Evolutionary conservation across 2,888 invertebrate genomes (phyloP), one percentile per base, ranked within the genome.

Genomic region (Ennomos fuscantarius): DNA sequence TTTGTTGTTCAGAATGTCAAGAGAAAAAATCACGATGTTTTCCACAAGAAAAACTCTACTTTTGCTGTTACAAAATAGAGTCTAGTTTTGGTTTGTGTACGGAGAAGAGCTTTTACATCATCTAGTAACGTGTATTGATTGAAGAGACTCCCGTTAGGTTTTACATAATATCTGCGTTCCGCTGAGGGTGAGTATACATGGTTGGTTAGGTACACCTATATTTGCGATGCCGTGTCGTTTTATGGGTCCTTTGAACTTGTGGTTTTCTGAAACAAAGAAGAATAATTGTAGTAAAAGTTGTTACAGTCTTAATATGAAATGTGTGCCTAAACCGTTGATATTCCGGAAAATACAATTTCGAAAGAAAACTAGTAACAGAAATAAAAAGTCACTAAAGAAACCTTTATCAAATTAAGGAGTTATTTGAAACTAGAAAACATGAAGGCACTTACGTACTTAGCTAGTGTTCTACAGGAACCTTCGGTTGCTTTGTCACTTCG

Each of bases 71-170:
- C 8, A 24, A 1, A 31, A 63, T 81, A 88, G 66, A 69, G 85
- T 73, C 61, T 57, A 61, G 62, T 81, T 76, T 87, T 46, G 69
- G 56, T 50, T 37, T 64, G 41, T 48, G 45, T 15, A 48, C 65
- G 51, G 51, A 65, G 78, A 83, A 82, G 82, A 87, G 86, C 86
- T 86, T 87, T 88, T 86, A 86, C 84, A 89, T 87, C 85, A 84
- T 88, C 86, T 84, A 87, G 88, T 89, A 86, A 86, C 87, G 84
- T 81, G 87, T 92, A 92, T 92, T 91, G 91, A 92, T 92, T 92
- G 91, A 89, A 89, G 91, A 87, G 89, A 86, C 82, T 89, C 78
- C 87, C 84, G 89, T 89, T 87, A 88, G 87, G 86, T 88, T 91
- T 89, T 91, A 92, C 91, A 92, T 92, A 90, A 91, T 89, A 89